A percentile compares a stretch with the other conserved stretches of the same genome.
These are phyloP conservation scores for Vanessa cardui DNA, from an alignment of 2,888 invertebrate species.

Conservation along the genomic window DNA sequence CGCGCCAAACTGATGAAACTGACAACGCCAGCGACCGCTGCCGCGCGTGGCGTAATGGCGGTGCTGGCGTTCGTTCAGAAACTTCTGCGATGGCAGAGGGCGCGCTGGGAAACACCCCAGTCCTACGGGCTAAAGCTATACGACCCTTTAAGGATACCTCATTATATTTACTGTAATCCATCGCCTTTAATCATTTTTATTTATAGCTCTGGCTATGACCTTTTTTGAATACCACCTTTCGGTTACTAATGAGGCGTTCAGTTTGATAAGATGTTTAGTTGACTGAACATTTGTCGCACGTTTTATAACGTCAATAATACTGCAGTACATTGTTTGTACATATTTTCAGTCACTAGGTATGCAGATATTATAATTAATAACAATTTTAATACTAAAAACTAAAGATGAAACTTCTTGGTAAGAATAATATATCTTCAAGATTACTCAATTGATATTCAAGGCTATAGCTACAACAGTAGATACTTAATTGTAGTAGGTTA, in stretches of 20 bases:
- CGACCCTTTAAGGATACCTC: constrained; percentile 78
- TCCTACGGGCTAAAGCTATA: constrained; percentile 35
- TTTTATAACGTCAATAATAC: background rate
- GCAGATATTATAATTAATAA: too few relatives aligned
- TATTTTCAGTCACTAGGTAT: background rate
- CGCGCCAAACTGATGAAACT: constrained; percentile 71
- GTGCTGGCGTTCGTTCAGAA: constrained; percentile 53
- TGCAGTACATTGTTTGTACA: background rate
- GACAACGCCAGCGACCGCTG: constrained; percentile 40
- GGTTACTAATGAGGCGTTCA: constrained; percentile 19
- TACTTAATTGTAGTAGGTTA: constrained; percentile 34
- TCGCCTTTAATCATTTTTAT: constrained; percentile 77
- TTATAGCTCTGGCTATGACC: constrained; percentile 60
- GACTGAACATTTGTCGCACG: background rate
- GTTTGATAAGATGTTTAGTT: constrained; percentile 13
- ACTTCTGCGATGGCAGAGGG: constrained; percentile 63
- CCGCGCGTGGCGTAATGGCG: constrained; percentile 36
- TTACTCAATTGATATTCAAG: constrained; percentile 60
- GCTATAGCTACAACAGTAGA: constrained; percentile 40
- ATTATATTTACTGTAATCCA: constrained; percentile 80
- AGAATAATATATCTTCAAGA: constrained; percentile 30
- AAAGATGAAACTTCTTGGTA: constrained; percentile 18
- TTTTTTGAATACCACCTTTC: constrained; percentile 45
- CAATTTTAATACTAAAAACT: background rate
- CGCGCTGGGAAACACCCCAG: constrained; percentile 50